Conservation (phyloP, 2,797 vertebrate genomes). For the Silurus aristotelis region DNA sequence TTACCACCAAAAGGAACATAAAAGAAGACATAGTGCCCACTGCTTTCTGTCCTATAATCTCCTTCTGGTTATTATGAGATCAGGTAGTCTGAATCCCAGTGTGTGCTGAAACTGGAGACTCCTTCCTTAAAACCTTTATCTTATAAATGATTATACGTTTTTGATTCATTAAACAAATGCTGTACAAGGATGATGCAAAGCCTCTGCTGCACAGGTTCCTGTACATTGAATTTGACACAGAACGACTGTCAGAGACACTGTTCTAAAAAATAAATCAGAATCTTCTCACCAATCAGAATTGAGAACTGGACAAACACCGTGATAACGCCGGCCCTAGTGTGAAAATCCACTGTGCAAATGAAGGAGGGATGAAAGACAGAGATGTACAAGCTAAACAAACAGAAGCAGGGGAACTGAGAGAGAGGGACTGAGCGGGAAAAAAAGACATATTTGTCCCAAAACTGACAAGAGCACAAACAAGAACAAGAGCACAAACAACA, state of each 20-base stretch:
- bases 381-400: slow-evolving; percentile 40
- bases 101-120: background rate
- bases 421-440: background rate
- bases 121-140: background rate
- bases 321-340: too few relatives aligned
- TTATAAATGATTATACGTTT: background rate
- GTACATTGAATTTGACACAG: background rate
- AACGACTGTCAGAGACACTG: background rate
- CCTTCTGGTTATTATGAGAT: background rate
- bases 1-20: background rate
- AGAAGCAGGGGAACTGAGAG: background rate
- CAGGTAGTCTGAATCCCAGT: background rate
- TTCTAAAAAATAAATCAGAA: background rate
- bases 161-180: background rate
- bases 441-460: slow-evolving; percentile 43
- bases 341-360: slow-evolving; percentile 19
- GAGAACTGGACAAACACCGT: background rate
- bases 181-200: background rate
- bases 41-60: background rate
- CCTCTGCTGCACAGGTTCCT: background rate
- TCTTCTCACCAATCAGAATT: background rate
- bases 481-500: slow-evolving; percentile 3
- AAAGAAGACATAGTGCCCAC: background rate
- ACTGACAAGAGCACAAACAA: slow-evolving; percentile 40
- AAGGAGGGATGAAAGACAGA: slow-evolving; percentile 20